A percentile compares a stretch with the other conserved stretches of the same genome.
These are phyloP conservation scores for Paramormyrops hopkinsi DNA, from an alignment of 2,797 vertebrate genomes.

Conservation along the genomic window DNA sequence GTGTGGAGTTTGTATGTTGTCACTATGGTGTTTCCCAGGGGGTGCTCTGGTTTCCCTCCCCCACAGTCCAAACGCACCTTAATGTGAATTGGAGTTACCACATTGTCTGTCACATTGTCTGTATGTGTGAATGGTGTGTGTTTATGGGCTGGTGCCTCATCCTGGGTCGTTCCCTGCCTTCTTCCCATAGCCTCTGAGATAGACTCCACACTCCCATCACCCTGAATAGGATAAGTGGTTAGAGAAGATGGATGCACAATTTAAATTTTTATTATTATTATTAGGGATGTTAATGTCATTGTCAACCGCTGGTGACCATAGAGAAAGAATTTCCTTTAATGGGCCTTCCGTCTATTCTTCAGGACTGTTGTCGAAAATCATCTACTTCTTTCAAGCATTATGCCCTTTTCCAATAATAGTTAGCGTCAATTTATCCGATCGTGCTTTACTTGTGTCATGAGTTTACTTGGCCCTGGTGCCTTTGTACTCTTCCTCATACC, in stretches of 20 bases:
- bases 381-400: background rate
- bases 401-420: background rate
- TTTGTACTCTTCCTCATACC: background rate
- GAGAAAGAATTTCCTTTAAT: background rate
- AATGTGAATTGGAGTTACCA: background rate
- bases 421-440: background rate
- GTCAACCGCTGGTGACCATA: background rate
- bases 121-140: background rate
- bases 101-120: background rate
- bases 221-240: background rate
- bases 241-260: background rate
- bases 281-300: background rate
- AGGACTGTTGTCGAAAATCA: background rate
- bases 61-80: background rate
- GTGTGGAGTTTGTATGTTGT: background rate
- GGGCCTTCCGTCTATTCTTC: background rate
- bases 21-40: background rate
- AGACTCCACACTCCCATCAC: background rate
- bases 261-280: background rate
- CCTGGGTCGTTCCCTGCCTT: background rate
- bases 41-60: background rate
- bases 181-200: background rate
- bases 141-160: background rate
- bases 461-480: background rate
- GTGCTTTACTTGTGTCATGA: background rate